phyloP scores from a whole-genome alignment of 2,113 vertebrate species.

The Hippocampus abdominalis region DNA sequence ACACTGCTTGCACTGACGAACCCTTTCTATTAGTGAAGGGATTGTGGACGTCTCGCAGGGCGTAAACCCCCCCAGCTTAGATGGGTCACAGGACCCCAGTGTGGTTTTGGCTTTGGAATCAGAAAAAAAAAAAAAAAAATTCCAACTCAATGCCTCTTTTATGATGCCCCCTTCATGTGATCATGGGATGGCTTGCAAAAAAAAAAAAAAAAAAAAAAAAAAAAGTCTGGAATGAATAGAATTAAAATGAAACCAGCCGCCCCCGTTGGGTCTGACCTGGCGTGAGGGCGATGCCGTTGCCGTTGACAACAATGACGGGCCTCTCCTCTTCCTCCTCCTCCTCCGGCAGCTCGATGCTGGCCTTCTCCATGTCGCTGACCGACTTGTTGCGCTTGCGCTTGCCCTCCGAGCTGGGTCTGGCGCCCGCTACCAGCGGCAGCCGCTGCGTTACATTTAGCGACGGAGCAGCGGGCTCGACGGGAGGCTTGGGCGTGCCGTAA shows the following conservation, averaged over 20 bases:
- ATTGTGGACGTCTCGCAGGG: conserved; percentile 24
- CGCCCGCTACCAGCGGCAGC: conserved; percentile 90
- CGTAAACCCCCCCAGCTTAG: conserved; percentile 15
- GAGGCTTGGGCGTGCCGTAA: conserved; percentile 97
- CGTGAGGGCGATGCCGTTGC: conserved; percentile 83
- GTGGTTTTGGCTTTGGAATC: conserved; percentile 42
- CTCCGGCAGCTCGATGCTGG: conserved; percentile 88
- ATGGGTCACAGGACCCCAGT: conserved; percentile 56
- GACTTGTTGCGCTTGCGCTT: conserved; percentile 97
- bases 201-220: neutral
- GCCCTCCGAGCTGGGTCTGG: conserved; percentile 89
- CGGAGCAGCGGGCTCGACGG: conserved; percentile 86
- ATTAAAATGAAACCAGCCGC: neutral
- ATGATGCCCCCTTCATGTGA: conserved; percentile 52
- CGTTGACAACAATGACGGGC: conserved; percentile 86
- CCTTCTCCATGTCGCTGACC: conserved; percentile 98
- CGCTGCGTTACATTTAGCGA: conserved; percentile 95
- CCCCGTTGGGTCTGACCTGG: conserved; percentile 78
- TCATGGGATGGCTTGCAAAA: conserved; percentile 29
- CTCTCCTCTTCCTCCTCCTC: conserved; percentile 96
- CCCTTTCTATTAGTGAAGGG: conserved; percentile 3
- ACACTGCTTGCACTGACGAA: neutral
- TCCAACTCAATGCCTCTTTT: conserved; percentile 49
- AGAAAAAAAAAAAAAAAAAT: conserved; percentile 18
- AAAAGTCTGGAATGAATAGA: neutral